Conservation (phyloP, 2,797 vertebrate species). For the Danio jaintianensis region DNA sequence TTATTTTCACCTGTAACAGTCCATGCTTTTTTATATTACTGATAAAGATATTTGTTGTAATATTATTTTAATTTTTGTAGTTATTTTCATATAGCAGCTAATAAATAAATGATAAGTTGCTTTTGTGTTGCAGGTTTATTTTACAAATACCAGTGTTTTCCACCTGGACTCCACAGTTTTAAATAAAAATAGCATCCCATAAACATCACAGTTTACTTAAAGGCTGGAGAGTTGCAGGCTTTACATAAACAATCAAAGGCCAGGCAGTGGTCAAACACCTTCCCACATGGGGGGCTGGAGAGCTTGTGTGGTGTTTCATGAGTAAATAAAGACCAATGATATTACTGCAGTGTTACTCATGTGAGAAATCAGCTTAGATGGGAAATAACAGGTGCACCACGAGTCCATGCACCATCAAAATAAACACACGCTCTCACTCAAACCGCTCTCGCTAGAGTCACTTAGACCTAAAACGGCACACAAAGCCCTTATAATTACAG, state of each 20-base stretch:
- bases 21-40: no score
- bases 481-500: slow-evolving; percentile 13
- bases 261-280: neutral
- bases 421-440: slow-evolving; percentile 5
- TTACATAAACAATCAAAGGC: neutral
- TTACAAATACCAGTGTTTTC: no score
- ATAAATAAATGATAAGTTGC: no score
- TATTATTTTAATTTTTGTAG: no score
- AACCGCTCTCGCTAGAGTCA: neutral
- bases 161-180: no score
- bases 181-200: neutral
- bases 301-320: slow-evolving; percentile 8
- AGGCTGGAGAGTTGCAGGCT: slow-evolving; percentile 25
- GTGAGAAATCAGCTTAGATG: slow-evolving; percentile 63
- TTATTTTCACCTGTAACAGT: no score
- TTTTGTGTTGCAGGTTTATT: no score
- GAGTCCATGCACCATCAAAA: neutral
- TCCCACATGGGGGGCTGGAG: neutral
- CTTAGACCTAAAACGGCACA: neutral
- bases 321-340: slow-evolving; percentile 12
- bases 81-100: no score
- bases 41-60: no score
- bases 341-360: slow-evolving; percentile 39
- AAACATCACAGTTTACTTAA: neutral
- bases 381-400: slow-evolving; percentile 72